phyloP scores from a whole-genome alignment of 1,140 invertebrate genomes.

The Tetramorium alpestre region DNA sequence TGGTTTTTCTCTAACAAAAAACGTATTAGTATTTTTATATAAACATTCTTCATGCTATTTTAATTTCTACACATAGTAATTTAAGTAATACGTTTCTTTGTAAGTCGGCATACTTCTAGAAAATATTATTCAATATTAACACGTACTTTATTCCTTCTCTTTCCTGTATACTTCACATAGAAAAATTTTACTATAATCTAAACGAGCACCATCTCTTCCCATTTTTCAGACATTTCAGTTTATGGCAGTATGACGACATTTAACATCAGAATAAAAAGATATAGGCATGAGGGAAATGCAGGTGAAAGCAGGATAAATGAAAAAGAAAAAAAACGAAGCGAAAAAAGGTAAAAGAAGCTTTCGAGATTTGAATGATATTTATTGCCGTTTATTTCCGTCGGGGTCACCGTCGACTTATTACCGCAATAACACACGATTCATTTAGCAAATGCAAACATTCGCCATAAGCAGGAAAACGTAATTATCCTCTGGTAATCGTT shows the following conservation, averaged over 20 bases:
- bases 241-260: constrained; percentile 21
- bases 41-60: background rate
- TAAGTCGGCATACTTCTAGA: background rate
- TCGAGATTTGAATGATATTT: constrained; percentile 50
- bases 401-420: background rate
- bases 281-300: background rate
- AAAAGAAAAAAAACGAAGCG: constrained; percentile 11
- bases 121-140: background rate
- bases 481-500: background rate
- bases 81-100: background rate
- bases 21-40: background rate
- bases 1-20: background rate
- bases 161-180: background rate
- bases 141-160: background rate
- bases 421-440: constrained; percentile 17
- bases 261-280: constrained; percentile 52
- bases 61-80: background rate
- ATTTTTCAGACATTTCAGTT: constrained; percentile 13
- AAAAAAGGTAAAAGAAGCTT: background rate
- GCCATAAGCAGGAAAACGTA: background rate
- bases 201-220: background rate
- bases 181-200: background rate
- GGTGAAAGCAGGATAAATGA: constrained; percentile 30
- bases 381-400: background rate
- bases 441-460: background rate